phyloP scores from a whole-genome alignment of 2,888 invertebrate genomes.

The Apodemia hepburni region DNA sequence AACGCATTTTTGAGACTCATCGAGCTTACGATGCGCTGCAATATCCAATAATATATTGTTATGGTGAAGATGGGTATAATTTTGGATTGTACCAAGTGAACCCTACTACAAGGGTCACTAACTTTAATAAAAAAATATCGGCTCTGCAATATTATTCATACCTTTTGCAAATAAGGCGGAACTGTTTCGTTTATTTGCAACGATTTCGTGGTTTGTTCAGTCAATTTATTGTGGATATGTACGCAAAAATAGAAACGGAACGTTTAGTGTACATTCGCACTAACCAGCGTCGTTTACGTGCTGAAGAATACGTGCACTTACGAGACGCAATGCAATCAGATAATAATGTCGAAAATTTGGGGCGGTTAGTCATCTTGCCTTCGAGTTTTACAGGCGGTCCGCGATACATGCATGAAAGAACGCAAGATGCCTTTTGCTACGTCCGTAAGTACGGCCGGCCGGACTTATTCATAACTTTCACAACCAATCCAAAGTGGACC shows the following conservation, averaged over 20 bases:
- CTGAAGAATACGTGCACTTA: constrained; percentile 31
- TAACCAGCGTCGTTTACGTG: constrained; percentile 43
- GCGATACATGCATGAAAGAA: constrained; percentile 38
- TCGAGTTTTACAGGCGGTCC: constrained; percentile 39
- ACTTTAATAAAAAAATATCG: too few species aligned
- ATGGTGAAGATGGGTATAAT: too few species aligned
- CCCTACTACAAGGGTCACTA: too few species aligned
- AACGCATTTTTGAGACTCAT: too few species aligned
- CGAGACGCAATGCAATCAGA: constrained; percentile 37
- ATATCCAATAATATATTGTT: too few species aligned
- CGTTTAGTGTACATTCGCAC: constrained; percentile 38
- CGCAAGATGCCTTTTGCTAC: constrained; percentile 38
- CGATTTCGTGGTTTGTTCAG: background rate
- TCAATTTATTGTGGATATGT: constrained; percentile 27
- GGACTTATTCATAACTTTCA: constrained; percentile 35
- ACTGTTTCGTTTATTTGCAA: background rate
- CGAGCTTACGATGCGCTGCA: too few species aligned
- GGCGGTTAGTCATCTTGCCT: constrained; percentile 36
- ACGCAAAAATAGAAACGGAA: constrained; percentile 41
- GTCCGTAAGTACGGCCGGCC: constrained; percentile 35
- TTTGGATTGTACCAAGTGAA: too few species aligned
- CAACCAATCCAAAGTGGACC: constrained; percentile 26
- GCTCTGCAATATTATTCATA: too few species aligned
- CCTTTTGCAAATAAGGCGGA: too few species aligned
- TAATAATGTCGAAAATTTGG: constrained; percentile 33